phyloP scores from a whole-genome alignment of 2,888 invertebrate species.

The Argynnis bischoffii region DNA sequence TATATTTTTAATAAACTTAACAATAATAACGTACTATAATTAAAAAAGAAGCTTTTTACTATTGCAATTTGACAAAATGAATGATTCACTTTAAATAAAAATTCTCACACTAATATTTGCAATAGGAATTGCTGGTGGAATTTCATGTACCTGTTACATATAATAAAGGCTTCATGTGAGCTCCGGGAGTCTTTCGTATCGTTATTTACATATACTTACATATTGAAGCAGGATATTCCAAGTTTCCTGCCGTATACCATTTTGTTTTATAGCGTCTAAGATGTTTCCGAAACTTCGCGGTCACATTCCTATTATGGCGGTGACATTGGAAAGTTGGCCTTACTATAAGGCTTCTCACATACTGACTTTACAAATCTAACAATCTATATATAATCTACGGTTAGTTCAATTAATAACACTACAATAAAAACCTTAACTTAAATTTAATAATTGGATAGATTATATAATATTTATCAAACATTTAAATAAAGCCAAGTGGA shows the following conservation, averaged over 20 bases:
- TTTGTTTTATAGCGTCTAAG: conserved; percentile 2
- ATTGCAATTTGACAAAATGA: too few species aligned
- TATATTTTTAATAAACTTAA: too few species aligned
- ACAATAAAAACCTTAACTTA: too few species aligned
- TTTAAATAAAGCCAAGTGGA: too few species aligned
- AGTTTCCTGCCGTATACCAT: background rate
- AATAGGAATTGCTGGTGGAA: background rate
- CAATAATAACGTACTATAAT: too few species aligned
- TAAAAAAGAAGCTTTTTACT: too few species aligned
- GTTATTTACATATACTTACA: background rate
- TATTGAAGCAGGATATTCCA: conserved; percentile 7
- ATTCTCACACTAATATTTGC: background rate
- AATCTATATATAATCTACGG: background rate
- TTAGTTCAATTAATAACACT: background rate
- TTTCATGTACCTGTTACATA: background rate
- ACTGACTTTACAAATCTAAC: background rate
- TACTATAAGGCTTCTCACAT: conserved; percentile 6
- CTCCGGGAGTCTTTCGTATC: background rate
- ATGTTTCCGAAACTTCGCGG: conserved; percentile 9
- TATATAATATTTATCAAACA: too few species aligned
- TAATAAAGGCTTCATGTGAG: background rate
- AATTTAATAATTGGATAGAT: too few species aligned
- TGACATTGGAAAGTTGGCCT: conserved; percentile 18
- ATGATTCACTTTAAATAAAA: too few species aligned
- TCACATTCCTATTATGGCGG: conserved; percentile 13